These are phyloP conservation scores for Sylvietta virens DNA, from an alignment of 2,113 vertebrate species.

Conservation along the genomic window DNA sequence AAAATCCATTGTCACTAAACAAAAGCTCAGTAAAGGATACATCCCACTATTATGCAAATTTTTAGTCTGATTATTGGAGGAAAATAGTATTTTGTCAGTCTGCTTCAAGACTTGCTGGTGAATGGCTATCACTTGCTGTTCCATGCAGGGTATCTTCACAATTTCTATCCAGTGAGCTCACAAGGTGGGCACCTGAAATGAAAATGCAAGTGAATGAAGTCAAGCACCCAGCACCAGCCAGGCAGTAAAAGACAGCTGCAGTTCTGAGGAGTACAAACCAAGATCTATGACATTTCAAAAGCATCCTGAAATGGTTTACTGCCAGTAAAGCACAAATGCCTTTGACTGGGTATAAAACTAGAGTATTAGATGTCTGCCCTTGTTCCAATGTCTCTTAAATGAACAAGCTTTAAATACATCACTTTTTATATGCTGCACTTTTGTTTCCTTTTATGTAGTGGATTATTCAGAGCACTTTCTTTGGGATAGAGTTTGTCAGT, in stretches of 20 bases:
- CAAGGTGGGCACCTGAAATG: not conserved
- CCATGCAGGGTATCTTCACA: not conserved
- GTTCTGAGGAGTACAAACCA: not conserved
- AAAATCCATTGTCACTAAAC: not conserved
- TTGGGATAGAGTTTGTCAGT: conserved; percentile 9
- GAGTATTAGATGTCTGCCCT: not conserved
- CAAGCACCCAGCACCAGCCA: not conserved
- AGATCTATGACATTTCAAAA: conserved; percentile 3
- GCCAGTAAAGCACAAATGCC: not conserved
- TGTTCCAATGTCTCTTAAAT: not conserved
- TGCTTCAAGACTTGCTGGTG: not conserved
- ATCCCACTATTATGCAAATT: not conserved
- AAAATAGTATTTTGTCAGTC: not conserved
- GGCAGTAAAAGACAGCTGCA: not conserved
- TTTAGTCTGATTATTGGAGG: not conserved
- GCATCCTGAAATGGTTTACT: not conserved
- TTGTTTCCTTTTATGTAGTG: not conserved
- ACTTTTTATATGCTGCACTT: not conserved
- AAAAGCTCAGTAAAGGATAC: not conserved
- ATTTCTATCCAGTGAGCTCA: not conserved
- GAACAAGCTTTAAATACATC: not conserved
- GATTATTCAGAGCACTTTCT: conserved; percentile 24
- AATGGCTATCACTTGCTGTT: not conserved
- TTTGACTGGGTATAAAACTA: not conserved
- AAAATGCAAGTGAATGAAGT: not conserved